phyloP scores from a whole-genome alignment of 1,140 invertebrate genomes.

The Drosophila pallidifrons region DNA sequence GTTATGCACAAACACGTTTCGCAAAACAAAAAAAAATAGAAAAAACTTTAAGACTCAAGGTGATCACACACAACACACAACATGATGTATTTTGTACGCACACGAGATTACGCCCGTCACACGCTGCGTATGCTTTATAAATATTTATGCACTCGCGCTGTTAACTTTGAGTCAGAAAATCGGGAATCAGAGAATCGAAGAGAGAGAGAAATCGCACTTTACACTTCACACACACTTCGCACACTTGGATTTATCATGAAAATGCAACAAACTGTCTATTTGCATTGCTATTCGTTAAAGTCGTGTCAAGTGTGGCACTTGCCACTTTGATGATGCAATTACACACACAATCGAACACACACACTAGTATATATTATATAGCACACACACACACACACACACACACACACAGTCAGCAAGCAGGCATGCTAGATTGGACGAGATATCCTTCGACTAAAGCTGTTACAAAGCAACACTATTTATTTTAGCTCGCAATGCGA shows the following conservation, averaged over 20 bases:
- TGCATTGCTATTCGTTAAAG: slow-evolving; percentile 30
- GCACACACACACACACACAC: slow-evolving; percentile 1
- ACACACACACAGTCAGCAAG: slow-evolving; percentile 13
- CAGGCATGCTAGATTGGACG: neutral
- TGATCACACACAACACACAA: slow-evolving; percentile 17
- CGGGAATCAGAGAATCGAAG: slow-evolving; percentile 1
- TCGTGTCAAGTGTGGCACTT: slow-evolving; percentile 66
- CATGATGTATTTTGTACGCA: neutral
- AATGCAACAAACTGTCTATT: slow-evolving; percentile 36
- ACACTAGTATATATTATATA: neutral
- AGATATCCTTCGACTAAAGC: slow-evolving; percentile 13
- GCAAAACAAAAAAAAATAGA: neutral
- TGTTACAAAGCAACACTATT: slow-evolving; percentile 9
- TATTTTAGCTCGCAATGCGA: slow-evolving; percentile 22
- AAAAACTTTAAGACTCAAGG: slow-evolving; percentile 36
- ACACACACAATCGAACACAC: slow-evolving; percentile 35
- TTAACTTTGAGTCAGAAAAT: slow-evolving; percentile 24
- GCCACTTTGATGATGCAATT: slow-evolving; percentile 72
- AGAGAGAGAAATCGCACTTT: slow-evolving; percentile 21
- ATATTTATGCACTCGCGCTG: slow-evolving; percentile 66
- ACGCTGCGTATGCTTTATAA: slow-evolving; percentile 78
- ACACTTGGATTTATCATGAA: slow-evolving; percentile 21
- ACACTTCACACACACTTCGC: slow-evolving; percentile 8
- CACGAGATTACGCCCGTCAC: slow-evolving; percentile 37
- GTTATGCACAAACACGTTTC: slow-evolving; percentile 37